Evolutionary conservation across 2,113 vertebrate species (phyloP), one percentile per base, ranked within the genome.

Genomic region (Cyphomyrus discorhynchus): DNA sequence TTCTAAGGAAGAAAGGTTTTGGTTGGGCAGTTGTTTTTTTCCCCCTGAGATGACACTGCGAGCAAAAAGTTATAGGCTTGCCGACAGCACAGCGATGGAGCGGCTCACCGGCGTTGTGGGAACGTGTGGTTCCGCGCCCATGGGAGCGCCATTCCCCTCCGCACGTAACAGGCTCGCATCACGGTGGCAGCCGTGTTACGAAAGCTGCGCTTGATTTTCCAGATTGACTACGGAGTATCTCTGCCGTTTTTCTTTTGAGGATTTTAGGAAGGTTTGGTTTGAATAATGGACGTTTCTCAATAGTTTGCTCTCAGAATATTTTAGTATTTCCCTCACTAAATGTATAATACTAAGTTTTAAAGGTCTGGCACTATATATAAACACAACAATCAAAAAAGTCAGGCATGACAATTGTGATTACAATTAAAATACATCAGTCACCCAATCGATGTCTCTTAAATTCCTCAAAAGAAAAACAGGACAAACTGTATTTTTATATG

Each of bases 401-500:
- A 24, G 24, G 8, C 39, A 84, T 84, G 17, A 47, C 46, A 47
- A 85, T 46, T 42, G 39, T 46, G 80, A 42, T 83, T 39, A 4
- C 15, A 70, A 8, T 80, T 39, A 85, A 49, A 86, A 49, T 86
- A 27, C 19, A 86, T n/a, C 24, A 47, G 62, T 21, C 83, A 17
- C 46, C 50, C 45, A 87, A 21, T 24, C 6, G 24, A 70, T 83
- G n/a, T 74, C 35, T 66, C 10, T 52, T 58, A 62, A 85, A 9
- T 85, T 92, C 91, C 91, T 93, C 62, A 85, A 86, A 93, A 89
- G 89, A 56, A 85, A 90, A 91, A 93, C 88, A 90, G 92, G 90
- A 93, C 92, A 94, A 95, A 92, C 93, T 93, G 94, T 96, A 95
- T 96, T 96, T 84, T 96, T 96, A 92, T 95, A 94, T 92, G 94